phyloP scores from a whole-genome alignment of 1,140 invertebrate genomes.

The Sipha flava region DNA sequence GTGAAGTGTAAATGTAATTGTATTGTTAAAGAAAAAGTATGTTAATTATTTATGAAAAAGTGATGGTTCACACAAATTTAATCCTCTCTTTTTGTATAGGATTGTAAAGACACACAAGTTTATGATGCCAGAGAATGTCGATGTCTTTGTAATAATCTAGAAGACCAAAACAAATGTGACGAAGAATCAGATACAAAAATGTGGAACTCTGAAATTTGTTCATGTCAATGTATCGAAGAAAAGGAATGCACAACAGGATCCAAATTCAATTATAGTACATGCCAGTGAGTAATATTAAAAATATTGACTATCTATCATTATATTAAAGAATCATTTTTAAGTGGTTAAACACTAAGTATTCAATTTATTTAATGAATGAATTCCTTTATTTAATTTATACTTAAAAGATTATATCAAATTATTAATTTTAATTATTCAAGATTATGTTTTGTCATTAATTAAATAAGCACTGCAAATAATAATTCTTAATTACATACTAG shows the following conservation, averaged over 20 bases:
- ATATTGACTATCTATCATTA: too few relatives aligned
- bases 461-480: too few relatives aligned
- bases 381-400: too few relatives aligned
- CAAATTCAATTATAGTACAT: conserved; percentile 51
- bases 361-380: too few relatives aligned
- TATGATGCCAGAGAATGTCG: conserved; percentile 50
- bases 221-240: conserved; percentile 50
- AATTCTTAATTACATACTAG: too few relatives aligned
- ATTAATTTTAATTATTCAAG: too few relatives aligned
- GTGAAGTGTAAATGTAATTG: conserved; percentile 55
- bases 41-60: conserved; percentile 31
- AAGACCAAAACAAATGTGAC: conserved; percentile 52
- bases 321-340: too few relatives aligned
- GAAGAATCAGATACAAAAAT: conserved; percentile 46
- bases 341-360: too few relatives aligned
- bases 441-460: too few relatives aligned
- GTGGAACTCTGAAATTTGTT: conserved; percentile 54
- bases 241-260: conserved; percentile 53
- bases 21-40: conserved; percentile 49
- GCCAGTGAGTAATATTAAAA: conserved; percentile 46
- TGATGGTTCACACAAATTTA: neutral
- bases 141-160: conserved; percentile 52
- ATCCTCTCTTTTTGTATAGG: conserved; percentile 40
- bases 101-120: conserved; percentile 52
- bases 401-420: too few relatives aligned